Evolutionary conservation across 2,113 vertebrate genomes (phyloP), one percentile per base, ranked within the genome.

Genomic region (Gobiocypris rarus): DNA sequence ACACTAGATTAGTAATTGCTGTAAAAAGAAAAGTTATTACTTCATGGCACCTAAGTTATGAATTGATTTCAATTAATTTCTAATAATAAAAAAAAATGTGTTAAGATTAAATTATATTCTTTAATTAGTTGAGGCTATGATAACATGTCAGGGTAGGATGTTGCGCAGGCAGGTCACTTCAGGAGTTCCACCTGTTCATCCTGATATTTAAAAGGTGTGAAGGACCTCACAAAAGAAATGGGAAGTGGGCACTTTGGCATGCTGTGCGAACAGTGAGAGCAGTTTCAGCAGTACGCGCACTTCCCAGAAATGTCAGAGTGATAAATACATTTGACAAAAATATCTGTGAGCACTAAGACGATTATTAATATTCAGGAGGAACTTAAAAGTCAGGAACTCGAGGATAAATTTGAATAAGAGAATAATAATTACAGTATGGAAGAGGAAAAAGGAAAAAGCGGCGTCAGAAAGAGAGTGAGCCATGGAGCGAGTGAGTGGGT

Each of bases 401-500:
- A 52, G n/a, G 41, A 75, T 31, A 56, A 38, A 56, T 38, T 45
- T 73, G 70, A 77, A 59, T 4, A n/a, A 38, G 7, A 59, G 77
- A 48, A 67, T 34, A 52, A 34, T 22, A 67, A 67, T 50, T 31
- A 50, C 34, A 31, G 61, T 31, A 34, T 50, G 17, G 26, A 67
- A 67, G 78, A 67, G 59, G 45, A 52, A 80, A 48, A 9, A 14
- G 43, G n/a, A 50, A 59, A 50, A 31, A 43, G 75, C 28, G 34
- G 22, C 7, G 34, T 58, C 28, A 78, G 75, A 78, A 26, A 61
- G 76, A 58, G 75, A 77, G 75, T n/a, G 58, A 63, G n/a, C 2
- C 31, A 43, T n/a, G n/a, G 76, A 81, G 61, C 15, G 61, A 67
- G 59, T 81, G 78, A n/a, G 61, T 81, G 78, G 24, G 61, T 81